These are phyloP conservation scores for Lepus timidus DNA, from an alignment of 2,113 vertebrate genomes.

Conservation along the genomic window DNA sequence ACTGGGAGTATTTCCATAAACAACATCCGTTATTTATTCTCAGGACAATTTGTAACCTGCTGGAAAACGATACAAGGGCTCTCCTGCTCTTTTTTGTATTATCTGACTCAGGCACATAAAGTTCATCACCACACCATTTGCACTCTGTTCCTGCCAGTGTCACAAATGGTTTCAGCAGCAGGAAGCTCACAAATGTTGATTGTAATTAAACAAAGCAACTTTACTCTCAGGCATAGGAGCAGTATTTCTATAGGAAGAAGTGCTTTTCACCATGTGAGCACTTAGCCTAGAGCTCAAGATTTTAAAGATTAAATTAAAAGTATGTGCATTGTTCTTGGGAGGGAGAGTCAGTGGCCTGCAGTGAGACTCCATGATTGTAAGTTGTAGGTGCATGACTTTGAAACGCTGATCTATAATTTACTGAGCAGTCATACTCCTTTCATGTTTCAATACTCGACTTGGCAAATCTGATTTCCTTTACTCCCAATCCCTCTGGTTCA, in stretches of 20 bases:
- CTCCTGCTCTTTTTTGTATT: neutral
- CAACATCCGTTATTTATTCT: constrained; percentile 35
- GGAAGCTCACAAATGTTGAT: neutral
- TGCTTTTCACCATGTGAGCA: constrained; percentile 37
- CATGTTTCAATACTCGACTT: constrained; percentile 79
- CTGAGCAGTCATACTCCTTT: constrained; percentile 76
- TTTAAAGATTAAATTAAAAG: constrained; percentile 68
- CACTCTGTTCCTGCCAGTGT: constrained; percentile 8
- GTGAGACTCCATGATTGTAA: constrained; percentile 13
- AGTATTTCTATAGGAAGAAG: neutral
- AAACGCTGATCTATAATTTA: constrained; percentile 78
- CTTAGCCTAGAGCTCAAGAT: neutral
- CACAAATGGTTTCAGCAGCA: constrained; percentile 50
- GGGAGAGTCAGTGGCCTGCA: constrained; percentile 50
- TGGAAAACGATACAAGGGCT: constrained; percentile 11
- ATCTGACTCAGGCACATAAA: constrained; percentile 6
- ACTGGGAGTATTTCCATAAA: constrained; percentile 36
- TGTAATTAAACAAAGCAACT: constrained; percentile 39
- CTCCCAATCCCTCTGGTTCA: constrained; percentile 74
- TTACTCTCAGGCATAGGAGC: constrained; percentile 28
- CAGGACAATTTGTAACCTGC: constrained; percentile 38
- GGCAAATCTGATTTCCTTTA: constrained; percentile 84
- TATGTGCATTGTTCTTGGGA: constrained; percentile 16
- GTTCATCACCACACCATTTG: constrained; percentile 35
- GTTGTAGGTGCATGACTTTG: constrained; percentile 30